A percentile compares a stretch with the other conserved stretches of the same genome.
phyloP scores from a whole-genome alignment of 2,797 vertebrate species.

The Catamblyrhynchus diadema region DNA sequence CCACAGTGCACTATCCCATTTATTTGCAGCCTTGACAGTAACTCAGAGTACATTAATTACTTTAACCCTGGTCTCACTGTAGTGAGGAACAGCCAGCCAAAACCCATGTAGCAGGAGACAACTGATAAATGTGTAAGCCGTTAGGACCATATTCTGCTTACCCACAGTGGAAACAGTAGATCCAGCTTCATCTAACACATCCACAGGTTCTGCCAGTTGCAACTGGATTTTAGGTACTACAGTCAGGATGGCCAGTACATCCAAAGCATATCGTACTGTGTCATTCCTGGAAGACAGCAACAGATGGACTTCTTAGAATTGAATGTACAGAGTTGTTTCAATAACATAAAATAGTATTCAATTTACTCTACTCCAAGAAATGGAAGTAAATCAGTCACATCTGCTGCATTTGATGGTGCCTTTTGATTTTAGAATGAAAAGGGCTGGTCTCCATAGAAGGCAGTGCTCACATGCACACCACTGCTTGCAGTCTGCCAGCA shows the following conservation, averaged over 20 bases:
- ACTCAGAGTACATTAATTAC: background rate
- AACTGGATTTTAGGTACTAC: slow-evolving; percentile 98
- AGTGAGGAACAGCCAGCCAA: background rate
- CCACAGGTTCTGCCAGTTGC: slow-evolving; percentile 90
- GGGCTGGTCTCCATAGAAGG: background rate
- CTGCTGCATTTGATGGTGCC: background rate
- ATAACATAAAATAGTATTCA: background rate
- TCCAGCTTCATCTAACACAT: slow-evolving; percentile 92
- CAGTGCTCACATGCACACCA: background rate
- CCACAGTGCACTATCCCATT: background rate
- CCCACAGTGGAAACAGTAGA: slow-evolving; percentile 93
- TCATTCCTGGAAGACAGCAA: slow-evolving; percentile 84
- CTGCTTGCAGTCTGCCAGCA: background rate
- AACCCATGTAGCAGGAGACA: background rate
- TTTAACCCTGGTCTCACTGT: background rate
- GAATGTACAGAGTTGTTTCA: background rate
- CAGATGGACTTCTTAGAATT: background rate
- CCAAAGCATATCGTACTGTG: slow-evolving; percentile 95
- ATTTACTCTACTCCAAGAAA: background rate
- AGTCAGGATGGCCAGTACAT: slow-evolving; percentile 95
- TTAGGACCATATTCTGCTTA: slow-evolving; percentile 70
- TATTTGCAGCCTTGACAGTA: background rate
- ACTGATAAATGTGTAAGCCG: background rate
- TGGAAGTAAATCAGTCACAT: background rate
- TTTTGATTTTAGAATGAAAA: background rate